Base-by-base conservation (phyloP, 2,888 invertebrate species). In the Steinernema hermaphroditum region DNA sequence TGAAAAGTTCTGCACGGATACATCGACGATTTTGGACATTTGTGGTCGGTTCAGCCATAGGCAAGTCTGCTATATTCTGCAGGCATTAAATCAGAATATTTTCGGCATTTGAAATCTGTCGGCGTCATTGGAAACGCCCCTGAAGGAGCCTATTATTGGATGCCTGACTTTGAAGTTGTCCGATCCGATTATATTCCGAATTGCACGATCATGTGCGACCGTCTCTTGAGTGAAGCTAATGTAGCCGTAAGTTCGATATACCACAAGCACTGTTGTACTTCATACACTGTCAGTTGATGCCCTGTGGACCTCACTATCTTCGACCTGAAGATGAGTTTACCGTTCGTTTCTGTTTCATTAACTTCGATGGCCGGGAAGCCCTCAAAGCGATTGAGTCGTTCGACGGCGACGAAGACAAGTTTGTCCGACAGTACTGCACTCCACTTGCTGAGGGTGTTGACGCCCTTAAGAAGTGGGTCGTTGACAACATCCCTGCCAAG, bases 171-270 rank as follows among this genome's bases (percentile, higher is more conserved):
- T 75, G 85, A 83, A 50, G 72, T 85, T 4, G 69, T 86, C 16
- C 69, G 73, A 49, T 76, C 74, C 2, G 22, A 83, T 32, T 85
- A 85, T 0, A 77, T 87, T 37, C 71, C 69, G 16, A 85, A 82
- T 0, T 83, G 87, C 62, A 78, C 83, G 37, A 78, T 86, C 41
- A 84, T 87, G 86, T 87, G 87, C 75, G 71, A 79, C 8, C 75
- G 78, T 8, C 78, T 87, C 68, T 79, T 87, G 24, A 77, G 79
- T 0, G 87, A 87, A 72, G 78, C 81, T 16, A 78, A 80, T 16
- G 85, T 87, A 0, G 86, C 85, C 2, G 87, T 87, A 74, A 78
- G 86, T n/a, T n/a, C n/a, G n/a, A n/a, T n/a, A n/a, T n/a, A n/a
- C n/a, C n/a, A n/a, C n/a, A n/a, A n/a, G n/a, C n/a, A n/a, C n/a